Base-by-base conservation (phyloP, 92 coral and sea anemone species). In the Siderastrea siderea region DNA sequence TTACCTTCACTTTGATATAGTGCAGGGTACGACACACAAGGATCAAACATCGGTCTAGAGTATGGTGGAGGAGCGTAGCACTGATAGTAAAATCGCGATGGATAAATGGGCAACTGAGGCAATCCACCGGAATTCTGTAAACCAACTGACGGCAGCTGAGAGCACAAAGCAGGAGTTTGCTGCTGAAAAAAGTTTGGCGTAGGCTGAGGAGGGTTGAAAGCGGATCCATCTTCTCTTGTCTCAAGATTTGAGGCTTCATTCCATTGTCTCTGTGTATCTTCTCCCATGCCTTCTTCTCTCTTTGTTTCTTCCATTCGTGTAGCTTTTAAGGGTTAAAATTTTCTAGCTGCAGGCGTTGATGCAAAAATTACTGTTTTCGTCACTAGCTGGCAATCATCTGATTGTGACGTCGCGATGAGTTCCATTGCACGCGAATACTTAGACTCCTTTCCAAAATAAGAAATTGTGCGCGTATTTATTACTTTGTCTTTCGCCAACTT, bases 11-110 rank as follows among this genome's bases (percentile, higher is more conserved):
- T 78, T 63, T 74, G 89, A 45, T 86, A 85, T 10, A 83, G 62
- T 14, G 90, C 77, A 17, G 86, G 75, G 52, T 84, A 88, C 67
- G 87, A 79, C 45, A 90, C 81, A 80, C 87, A 92, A 3, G 86
- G 85, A 57, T 73, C 81, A 70, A 69, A 87, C 80, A 84, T 49
- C 26, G 87, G 87, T 85, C 89, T 77, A 15, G 83, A 47, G 63
- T 85, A 85, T 12, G 88, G 60, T 17, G 89, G 71, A 0, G 91
- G 91, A 17, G 81, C 47, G 65, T 92, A 92, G 38, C 86, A 89
- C 75, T 85, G 91, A 47, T 92, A 92, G 76, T 75, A 89, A 68
- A 90, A 92, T 9, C 95, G 90, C 14, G 95, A 77, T 43, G 95
- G 93, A 82, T 75, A 92, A 7, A 89, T 16, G 1, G 95, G 84